Evolutionary conservation across 2,797 vertebrate species (phyloP), one percentile per base, ranked within the genome.

Genomic region (Cyprinella venusta): DNA sequence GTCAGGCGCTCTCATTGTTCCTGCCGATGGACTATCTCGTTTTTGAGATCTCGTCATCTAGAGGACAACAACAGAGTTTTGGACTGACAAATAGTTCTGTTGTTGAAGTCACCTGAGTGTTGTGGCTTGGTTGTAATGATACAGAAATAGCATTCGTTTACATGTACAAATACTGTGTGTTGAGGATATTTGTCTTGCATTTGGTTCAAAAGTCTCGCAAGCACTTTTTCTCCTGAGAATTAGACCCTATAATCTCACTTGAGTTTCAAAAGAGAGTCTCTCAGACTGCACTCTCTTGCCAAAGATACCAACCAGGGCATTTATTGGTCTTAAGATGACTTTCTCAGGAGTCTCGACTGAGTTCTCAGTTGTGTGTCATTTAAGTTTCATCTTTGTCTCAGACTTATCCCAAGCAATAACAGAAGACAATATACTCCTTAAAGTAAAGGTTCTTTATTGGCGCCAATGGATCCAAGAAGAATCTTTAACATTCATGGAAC

Each of bases 1-100:
- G 85, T 86, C 83, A 63, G 52, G 85, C 83, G 89, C 90, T 91
- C 76, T 48, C 82, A 82, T 94, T 94, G 91, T 93, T 90, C 91
- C 82, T 90, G 88, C 88, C 72, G n/a, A 48, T n/a, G n/a, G n/a
- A n/a, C n/a, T n/a, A n/a, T 70, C 36, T 38, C 67, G 7, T 36
- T 48, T 21, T 30, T 45, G 18, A 42, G 68, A 65, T 67, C 70
- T 79, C 33, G 54, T 63, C 68, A 72, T 30, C 38, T 71, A 13
- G 40, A 63, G 26, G 54, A 70, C 18, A 50, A 54, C 38, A 33
- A 48, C 54, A 6, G 45, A 68, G 5, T 54, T 54, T 67, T 38
- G 30, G 30, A 2, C 2, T 33, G 26, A 16, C 2, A 26, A 26
- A 52, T 36, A 61, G 1, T 26, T 61, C 12, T 61, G 24, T 61